A percentile compares a stretch with the other conserved stretches of the same genome.
These are phyloP conservation scores for Aleiodes leptofemur DNA, from an alignment of 2,888 invertebrate genomes.

Conservation along the genomic window DNA sequence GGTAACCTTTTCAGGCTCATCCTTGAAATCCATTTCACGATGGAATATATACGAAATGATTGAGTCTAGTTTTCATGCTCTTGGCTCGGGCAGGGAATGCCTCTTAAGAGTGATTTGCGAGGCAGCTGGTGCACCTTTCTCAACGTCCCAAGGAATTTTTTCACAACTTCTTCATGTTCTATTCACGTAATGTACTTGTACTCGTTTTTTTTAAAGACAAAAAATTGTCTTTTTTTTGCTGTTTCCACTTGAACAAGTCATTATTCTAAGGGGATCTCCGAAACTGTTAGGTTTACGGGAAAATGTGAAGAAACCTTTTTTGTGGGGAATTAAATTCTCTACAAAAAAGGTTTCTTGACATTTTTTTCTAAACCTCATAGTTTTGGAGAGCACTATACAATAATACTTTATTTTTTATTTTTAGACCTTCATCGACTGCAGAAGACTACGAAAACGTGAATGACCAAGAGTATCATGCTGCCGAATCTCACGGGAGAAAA, in stretches of 20 bases:
- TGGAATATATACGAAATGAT: constrained; percentile 71
- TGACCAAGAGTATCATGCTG: constrained; percentile 84
- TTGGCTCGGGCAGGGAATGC: constrained; percentile 78
- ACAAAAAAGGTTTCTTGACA: no score
- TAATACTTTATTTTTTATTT: constrained; percentile 67
- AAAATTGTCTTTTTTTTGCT: not conserved
- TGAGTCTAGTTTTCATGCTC: constrained; percentile 61
- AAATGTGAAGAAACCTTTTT: no score
- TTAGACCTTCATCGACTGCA: constrained; percentile 83
- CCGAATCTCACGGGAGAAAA: constrained; percentile 76
- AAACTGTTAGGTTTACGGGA: no score
- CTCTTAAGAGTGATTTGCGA: constrained; percentile 87
- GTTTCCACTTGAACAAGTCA: not conserved
- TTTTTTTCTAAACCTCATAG: no score
- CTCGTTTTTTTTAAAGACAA: constrained; percentile 1
- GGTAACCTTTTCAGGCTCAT: constrained; percentile 31
- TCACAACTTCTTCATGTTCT: constrained; percentile 85
- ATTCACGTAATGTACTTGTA: constrained; percentile 77
- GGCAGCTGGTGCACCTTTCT: constrained; percentile 82
- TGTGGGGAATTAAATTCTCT: not conserved
- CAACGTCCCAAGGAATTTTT: constrained; percentile 82
- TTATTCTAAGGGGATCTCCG: no score
- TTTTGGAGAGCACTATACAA: no score
- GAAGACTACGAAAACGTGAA: constrained; percentile 80
- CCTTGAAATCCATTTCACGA: constrained; percentile 55